Base-by-base conservation (phyloP, 2,113 vertebrate genomes). In the Glareola pratincola region DNA sequence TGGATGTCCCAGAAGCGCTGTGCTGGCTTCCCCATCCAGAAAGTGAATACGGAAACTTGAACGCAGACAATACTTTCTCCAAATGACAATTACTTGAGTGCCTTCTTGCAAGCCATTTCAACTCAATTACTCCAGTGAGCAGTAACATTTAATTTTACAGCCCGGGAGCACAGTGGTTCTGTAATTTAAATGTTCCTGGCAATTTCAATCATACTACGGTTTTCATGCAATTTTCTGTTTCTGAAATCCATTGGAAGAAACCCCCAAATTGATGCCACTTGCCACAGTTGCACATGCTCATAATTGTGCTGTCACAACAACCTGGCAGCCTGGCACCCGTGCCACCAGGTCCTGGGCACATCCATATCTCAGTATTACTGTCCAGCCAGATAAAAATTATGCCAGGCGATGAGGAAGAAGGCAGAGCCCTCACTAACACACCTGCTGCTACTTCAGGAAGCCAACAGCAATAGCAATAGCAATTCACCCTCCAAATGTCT, bases 231-330 rank as follows among this genome's bases (percentile, higher is more conserved):
- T 96, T 96, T 92, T 94, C 18, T 84, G 41, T 81, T 94, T 68
- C 71, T 93, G 78, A 91, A 79, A 92, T 67, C 27, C 92, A 93
- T 67, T 84, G 24, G 45, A 66, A 97, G 71, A 57, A 88, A 85
- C 82, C 29, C 32, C 39, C 82, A 47, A 91, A 94, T 14, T 80
- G 69, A 83, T 41, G 36, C 54, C 74, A 85, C 82, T 93, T 87
- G 88, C 75, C 90, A 91, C 47, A 68, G 66, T 32, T 62, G 45
- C 86, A 73, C 59, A 24, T 14, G 18, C 39, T 82, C 85, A 62
- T 75, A 87, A 95, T 84, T 23, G 37, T 48, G 92, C 88, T 96
- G 87, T 97, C 91, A 91, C 83, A 94, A 83, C 66, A 94, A 86
- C 87, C 90, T 79, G 71, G 81, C 91, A 97, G 64, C 34, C 87